Conservation (phyloP, 2,797 vertebrate genomes). For the Luscinia luscinia region DNA sequence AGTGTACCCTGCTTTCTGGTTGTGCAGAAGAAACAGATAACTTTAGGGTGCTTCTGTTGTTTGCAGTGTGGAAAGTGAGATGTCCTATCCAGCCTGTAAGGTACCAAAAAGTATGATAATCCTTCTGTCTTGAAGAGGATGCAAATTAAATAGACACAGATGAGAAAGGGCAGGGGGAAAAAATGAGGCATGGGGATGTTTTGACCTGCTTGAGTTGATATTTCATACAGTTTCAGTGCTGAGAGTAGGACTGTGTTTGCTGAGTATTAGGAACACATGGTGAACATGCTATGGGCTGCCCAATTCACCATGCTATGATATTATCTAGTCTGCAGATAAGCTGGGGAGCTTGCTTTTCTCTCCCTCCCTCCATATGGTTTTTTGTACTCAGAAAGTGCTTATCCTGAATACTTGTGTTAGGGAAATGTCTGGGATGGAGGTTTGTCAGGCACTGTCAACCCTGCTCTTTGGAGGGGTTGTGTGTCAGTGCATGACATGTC, state of each 20-base stretch:
- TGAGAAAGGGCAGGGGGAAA: neutral
- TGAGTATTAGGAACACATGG: neutral
- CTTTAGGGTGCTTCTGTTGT: neutral
- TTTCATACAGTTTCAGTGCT: neutral
- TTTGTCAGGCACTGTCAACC: neutral
- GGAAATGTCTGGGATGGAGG: neutral
- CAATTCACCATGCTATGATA: neutral
- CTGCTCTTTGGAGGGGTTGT: neutral
- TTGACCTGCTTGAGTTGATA: neutral
- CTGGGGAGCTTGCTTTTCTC: neutral
- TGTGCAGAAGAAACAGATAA: neutral
- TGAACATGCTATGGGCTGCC: neutral
- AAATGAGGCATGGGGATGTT: neutral
- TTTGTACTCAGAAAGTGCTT: neutral
- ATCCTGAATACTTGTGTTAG: neutral
- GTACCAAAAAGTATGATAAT: neutral
- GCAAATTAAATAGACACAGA: neutral
- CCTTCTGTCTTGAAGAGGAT: neutral
- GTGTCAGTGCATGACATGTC: neutral
- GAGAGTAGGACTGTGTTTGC: slow-evolving; percentile 6
- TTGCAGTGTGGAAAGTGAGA: neutral
- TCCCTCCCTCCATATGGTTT: neutral
- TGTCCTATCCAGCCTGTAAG: neutral
- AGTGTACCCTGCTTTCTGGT: neutral
- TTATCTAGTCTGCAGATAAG: neutral